Base-by-base conservation (phyloP, 2,113 vertebrate genomes). In the Scartelaos histophorus region DNA sequence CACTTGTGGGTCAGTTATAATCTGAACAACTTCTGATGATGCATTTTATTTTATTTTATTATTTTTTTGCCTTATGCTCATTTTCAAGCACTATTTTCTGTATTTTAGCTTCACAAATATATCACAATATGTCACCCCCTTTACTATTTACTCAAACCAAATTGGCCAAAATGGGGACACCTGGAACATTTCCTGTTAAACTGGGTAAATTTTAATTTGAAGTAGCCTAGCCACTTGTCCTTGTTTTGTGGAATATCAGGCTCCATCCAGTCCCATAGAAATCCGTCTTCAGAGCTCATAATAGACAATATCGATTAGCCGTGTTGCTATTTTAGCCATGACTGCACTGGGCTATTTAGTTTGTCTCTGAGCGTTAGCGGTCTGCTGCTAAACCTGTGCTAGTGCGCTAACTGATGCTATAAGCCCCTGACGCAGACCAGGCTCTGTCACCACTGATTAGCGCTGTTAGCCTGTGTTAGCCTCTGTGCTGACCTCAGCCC, bases 401-500 rank as follows among this genome's bases (percentile, higher is more conserved):
- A 38, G 15, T 4, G 61, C 9, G 16, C 29, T 12, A 64, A 60
- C 57, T 6, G 38, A 25, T 66, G 64, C 58, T 35, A 61, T 69
- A 57, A 80, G 82, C 86, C 66, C 71, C 75, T 72, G 74, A 71
- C 83, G 70, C n/a, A 82, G 81, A 83, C 73, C 85, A 82, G 74
- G 75, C 57, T 79, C 71, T 85, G 88, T 91, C 86, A 21, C 73
- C 82, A 79, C 79, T 75, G 86, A 88, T 92, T 90, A 92, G 70
- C 71, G 71, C 69, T 71, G 67, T 47, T 79, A 73, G 82, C 72
- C 83, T 73, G 69, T 83, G 74, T 82, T 79, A 73, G 82, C 72
- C 83, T 73, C 69, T 83, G 74, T 82, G 76, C 86, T 88, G 79
- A 84, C 78, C 82, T 80, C 82, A 83, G 82, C 83, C 75, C n/a